Conservation (phyloP, 2,113 vertebrate genomes). For the Anguilla japonica region DNA sequence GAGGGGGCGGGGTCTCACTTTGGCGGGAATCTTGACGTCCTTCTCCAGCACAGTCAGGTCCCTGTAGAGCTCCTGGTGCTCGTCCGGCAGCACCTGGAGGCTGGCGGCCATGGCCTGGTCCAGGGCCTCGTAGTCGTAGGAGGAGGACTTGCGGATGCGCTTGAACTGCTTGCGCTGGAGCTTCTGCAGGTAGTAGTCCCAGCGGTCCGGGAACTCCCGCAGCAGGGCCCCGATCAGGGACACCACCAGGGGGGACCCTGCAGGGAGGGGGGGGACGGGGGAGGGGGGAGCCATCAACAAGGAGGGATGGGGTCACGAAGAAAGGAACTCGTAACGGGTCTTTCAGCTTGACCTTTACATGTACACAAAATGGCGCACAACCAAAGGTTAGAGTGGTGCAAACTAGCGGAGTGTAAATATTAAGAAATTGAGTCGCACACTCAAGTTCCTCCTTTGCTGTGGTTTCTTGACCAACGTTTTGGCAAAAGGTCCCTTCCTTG, state of each 20-base stretch:
- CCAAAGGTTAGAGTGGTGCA: no score
- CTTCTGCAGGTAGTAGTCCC: conserved; percentile 91
- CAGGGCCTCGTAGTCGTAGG: conserved; percentile 94
- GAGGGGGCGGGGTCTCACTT: conserved; percentile 68
- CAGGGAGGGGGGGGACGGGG: not conserved
- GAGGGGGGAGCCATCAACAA: conserved; percentile 1
- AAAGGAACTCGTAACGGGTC: not conserved
- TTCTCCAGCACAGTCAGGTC: conserved; percentile 89
- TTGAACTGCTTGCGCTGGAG: conserved; percentile 90
- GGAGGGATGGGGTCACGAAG: conserved; percentile 14
- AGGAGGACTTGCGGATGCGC: conserved; percentile 92
- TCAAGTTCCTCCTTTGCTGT: no score
- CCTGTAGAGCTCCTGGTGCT: conserved; percentile 82
- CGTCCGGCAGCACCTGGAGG: conserved; percentile 83
- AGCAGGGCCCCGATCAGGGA: conserved; percentile 92
- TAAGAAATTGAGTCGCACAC: no score
- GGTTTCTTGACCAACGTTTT: no score
- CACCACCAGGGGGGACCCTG: conserved; percentile 90
- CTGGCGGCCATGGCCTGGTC: conserved; percentile 98
- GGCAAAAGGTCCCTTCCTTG: no score
- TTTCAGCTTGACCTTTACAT: not conserved
- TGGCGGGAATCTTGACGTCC: conserved; percentile 89
- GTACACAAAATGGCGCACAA: not conserved
- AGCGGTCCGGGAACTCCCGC: conserved; percentile 88
- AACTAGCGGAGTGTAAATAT: no score